A percentile compares a stretch with the other conserved stretches of the same genome.
Evolutionary conservation across 2,113 vertebrate genomes (phyloP).

Genomic region (Tyto alba): DNA sequence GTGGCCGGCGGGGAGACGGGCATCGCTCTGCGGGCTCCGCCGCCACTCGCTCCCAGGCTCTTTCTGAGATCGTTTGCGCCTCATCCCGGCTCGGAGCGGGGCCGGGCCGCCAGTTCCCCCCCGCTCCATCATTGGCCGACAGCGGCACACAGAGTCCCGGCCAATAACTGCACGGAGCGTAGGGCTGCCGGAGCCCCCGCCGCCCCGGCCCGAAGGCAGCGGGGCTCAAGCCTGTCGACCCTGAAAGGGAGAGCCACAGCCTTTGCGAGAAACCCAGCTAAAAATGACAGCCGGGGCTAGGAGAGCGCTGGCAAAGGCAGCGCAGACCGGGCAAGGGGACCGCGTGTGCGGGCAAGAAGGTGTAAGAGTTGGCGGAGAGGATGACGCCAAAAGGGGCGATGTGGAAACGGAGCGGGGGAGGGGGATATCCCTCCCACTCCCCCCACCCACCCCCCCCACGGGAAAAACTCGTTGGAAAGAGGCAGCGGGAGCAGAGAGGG

Average conservation of each 20-base stretch:
- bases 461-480: not conserved
- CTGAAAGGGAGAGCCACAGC: not conserved
- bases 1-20: slow-evolving; percentile 36
- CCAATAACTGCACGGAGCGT: slow-evolving; percentile 75
- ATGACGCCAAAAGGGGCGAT: not conserved
- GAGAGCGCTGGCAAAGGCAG: not conserved
- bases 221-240: not conserved
- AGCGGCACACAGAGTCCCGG: slow-evolving; percentile 84
- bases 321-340: not conserved
- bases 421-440: too few relatives aligned
- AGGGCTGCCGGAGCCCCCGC: not conserved
- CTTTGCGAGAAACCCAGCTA: not conserved
- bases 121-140: slow-evolving; percentile 77
- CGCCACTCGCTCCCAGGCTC: slow-evolving; percentile 33
- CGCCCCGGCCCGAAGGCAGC: not conserved
- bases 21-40: slow-evolving; percentile 66
- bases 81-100: slow-evolving; percentile 68
- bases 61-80: slow-evolving; percentile 23
- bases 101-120: slow-evolving; percentile 69
- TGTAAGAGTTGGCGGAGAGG: not conserved
- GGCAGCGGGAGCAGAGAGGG: not conserved
- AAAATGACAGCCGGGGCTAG: not conserved
- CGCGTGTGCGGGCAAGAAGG: not conserved
- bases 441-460: too few relatives aligned
- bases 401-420: rapidly evolving